These are phyloP conservation scores for Microctenopoma stevenorrisi DNA, from an alignment of 2,797 vertebrate species.

Conservation along the genomic window DNA sequence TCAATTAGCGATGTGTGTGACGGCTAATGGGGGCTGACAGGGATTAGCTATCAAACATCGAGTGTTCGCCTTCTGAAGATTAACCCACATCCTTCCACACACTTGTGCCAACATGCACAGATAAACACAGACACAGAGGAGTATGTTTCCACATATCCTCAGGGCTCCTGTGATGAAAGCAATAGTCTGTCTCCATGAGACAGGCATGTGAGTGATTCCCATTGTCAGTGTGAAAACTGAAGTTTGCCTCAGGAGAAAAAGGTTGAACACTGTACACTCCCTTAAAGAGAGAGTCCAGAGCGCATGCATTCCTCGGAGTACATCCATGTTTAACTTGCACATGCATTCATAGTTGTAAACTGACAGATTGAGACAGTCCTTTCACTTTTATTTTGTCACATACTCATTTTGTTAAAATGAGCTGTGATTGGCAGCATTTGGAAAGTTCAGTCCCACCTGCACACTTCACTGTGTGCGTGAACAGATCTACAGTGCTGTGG, in stretches of 20 bases:
- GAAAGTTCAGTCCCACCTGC: neutral
- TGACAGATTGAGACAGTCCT: neutral
- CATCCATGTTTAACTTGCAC: slow-evolving; percentile 1
- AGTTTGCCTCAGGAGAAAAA: slow-evolving; percentile 14
- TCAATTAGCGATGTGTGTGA: slow-evolving; percentile 53
- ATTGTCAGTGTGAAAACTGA: slow-evolving; percentile 25
- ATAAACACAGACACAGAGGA: slow-evolving; percentile 5
- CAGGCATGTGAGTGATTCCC: slow-evolving; percentile 31
- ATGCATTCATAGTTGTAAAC: neutral
- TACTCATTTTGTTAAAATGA: neutral
- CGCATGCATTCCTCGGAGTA: neutral
- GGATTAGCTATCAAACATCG: slow-evolving; percentile 76
- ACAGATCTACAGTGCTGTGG: slow-evolving; percentile 21
- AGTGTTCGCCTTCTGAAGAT: slow-evolving; percentile 65
- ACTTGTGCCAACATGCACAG: slow-evolving; percentile 52
- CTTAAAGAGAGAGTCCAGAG: neutral
- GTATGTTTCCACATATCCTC: slow-evolving; percentile 25
- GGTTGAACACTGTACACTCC: neutral
- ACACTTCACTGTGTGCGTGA: neutral
- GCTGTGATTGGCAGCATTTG: neutral
- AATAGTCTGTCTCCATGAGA: slow-evolving; percentile 34
- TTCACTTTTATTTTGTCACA: neutral
- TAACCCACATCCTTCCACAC: slow-evolving; percentile 67
- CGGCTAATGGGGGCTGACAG: slow-evolving; percentile 69
- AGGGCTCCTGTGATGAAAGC: slow-evolving; percentile 47